Conservation (phyloP, 2,888 invertebrate species). For the Acleris emargana region DNA sequence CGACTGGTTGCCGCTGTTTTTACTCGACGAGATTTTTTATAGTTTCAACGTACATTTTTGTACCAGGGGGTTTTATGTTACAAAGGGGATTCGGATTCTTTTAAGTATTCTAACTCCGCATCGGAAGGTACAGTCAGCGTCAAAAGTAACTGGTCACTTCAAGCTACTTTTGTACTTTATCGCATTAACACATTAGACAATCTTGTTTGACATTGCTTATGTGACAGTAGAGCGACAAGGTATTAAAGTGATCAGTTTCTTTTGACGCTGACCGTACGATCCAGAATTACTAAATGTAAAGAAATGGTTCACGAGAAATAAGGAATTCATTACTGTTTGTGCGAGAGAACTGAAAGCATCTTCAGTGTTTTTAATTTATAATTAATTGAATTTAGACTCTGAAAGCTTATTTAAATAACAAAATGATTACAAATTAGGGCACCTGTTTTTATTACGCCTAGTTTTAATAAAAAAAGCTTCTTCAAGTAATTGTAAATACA, state of each 20-base stretch:
- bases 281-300: constrained; percentile 13
- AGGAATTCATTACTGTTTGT: constrained; percentile 10
- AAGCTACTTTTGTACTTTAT: too few relatives aligned
- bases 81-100: constrained; percentile 20
- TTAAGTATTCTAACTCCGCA: constrained; percentile 11
- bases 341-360: background rate
- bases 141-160: too few relatives aligned
- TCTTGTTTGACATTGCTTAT: too few relatives aligned
- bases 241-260: too few relatives aligned
- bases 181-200: too few relatives aligned
- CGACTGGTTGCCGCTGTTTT: constrained; percentile 4
- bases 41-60: constrained; percentile 15
- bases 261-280: too few relatives aligned
- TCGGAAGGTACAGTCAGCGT: too few relatives aligned
- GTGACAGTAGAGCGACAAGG: too few relatives aligned
- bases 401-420: background rate
- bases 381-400: background rate
- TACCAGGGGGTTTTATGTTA: constrained; percentile 23
- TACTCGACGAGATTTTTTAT: constrained; percentile 14
- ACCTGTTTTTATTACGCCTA: background rate
- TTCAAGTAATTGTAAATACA: too few relatives aligned
- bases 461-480: too few relatives aligned
- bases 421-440: too few relatives aligned
- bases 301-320: constrained; percentile 1
- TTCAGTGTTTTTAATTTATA: background rate